Base-by-base conservation (phyloP, 2,797 vertebrate species). In the Acanthiza pusilla region DNA sequence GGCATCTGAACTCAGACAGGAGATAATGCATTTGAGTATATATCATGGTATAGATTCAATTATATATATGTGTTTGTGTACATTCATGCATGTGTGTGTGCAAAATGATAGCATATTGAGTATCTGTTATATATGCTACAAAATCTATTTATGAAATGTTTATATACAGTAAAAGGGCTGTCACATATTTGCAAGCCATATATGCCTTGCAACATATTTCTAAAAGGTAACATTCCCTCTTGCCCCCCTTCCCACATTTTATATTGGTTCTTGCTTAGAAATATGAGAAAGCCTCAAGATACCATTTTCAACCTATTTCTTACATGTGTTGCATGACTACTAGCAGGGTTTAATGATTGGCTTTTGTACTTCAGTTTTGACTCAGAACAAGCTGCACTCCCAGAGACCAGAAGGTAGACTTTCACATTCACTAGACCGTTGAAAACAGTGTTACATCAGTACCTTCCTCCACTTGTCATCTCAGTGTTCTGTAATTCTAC, bases 1-100 rank as follows among this genome's bases (percentile, higher is more conserved):
- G 22, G 29, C 57, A 94, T 51, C 73, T 82, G 63, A 88, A 91
- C 61, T 89, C 34, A 73, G 48, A 40, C 42, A 94, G 79, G 32
- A 54, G 27, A 68, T 20, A 34, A 32, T 29, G 34, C 30, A 76
- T 74, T 57, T 74, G 26, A 88, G 91, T 68, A 75, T 13, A 45
- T 32, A 8, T 32, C 63, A 45, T 20, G 42, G 7, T 50, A 54
- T 5, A 58, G 38, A 61, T 45, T 79, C 4, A 72, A 32, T 61
- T 23, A 30, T 13, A 34, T 27, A 9, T 10, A 17, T 48, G 2
- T 36, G 22, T 48, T 13, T 26, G 45, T 61, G 15, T 40, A 42
- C n/a, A n/a, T 36, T 47, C 7, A 34, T 3, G 2, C 16, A 40
- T 5, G 6, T 8, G 12, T 53, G 18, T 10, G 21, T 63, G 7